Conservation (phyloP, 1,140 invertebrate species). For the Dolichoris vasculosae region DNA sequence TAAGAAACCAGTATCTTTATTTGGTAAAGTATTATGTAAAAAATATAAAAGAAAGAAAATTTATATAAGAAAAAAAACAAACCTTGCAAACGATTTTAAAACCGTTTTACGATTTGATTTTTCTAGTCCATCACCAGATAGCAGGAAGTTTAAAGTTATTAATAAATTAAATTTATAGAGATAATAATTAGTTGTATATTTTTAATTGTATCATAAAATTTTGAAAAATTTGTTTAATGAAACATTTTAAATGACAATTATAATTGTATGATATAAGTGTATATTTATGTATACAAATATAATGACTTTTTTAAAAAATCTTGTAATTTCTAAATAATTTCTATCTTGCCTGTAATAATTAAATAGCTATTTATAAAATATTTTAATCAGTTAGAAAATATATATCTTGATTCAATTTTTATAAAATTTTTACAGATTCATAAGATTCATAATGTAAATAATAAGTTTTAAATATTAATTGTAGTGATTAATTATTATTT, state of each 20-base stretch:
- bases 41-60: conserved; percentile 63
- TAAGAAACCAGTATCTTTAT: conserved; percentile 66
- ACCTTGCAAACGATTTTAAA: conserved; percentile 2
- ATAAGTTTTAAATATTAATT: too few relatives aligned
- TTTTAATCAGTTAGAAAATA: too few relatives aligned
- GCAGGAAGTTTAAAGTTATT: conserved; percentile 54
- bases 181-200: conserved; percentile 3
- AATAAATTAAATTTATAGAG: conserved; percentile 33
- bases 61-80: conserved; percentile 12
- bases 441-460: too few relatives aligned
- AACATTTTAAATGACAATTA: conserved; percentile 19
- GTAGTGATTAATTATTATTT: too few relatives aligned
- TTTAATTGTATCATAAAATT: not conserved
- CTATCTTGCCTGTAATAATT: not conserved
- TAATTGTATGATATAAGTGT: conserved; percentile 27
- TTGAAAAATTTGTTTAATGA: not conserved
- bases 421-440: too few relatives aligned
- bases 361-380: too few relatives aligned
- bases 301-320: not conserved
- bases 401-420: too few relatives aligned
- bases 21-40: conserved; percentile 75
- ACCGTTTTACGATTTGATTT: conserved; percentile 75
- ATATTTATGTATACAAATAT: conserved; percentile 35
- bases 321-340: not conserved
- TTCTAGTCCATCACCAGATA: conserved; percentile 78